These are phyloP conservation scores for Campodea augens DNA, from an alignment of 1,140 invertebrate genomes.

Conservation along the genomic window DNA sequence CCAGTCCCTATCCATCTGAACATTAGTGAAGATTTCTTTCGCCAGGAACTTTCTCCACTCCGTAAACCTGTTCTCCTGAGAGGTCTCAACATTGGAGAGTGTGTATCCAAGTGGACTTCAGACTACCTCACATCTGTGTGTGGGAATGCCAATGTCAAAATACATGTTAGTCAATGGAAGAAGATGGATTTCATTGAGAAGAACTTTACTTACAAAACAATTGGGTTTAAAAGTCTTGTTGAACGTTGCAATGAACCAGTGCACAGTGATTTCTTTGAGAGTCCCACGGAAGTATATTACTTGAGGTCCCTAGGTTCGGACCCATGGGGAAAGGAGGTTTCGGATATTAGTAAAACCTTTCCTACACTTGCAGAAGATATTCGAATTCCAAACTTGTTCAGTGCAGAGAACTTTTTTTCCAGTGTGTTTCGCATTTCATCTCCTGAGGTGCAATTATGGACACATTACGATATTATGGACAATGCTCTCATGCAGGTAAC, in stretches of 20 bases:
- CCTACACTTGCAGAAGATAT: constrained; percentile 30
- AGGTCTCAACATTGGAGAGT: constrained; percentile 30
- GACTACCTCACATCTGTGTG: constrained; percentile 27
- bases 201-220: constrained; percentile 34
- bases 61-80: constrained; percentile 25
- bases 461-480: constrained; percentile 43
- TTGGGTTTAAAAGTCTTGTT: constrained; percentile 29
- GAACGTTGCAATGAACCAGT: constrained; percentile 21
- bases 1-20: not conserved
- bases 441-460: constrained; percentile 32
- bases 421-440: constrained; percentile 36
- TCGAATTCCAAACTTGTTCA: constrained; percentile 27
- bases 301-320: constrained; percentile 31
- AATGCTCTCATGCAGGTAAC: constrained; percentile 35
- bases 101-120: constrained; percentile 28
- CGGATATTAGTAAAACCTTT: constrained; percentile 29
- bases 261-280: constrained; percentile 22
- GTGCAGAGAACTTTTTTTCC: constrained; percentile 29
- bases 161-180: constrained; percentile 27
- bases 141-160: constrained; percentile 26
- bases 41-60: not conserved
- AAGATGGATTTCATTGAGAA: constrained; percentile 35
- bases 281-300: constrained; percentile 31
- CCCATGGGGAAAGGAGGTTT: constrained; percentile 31
- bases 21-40: constrained; percentile 3